Percentiles rank a stretch among this genome's conserved stretches.
phyloP scores from a whole-genome alignment of 2,113 vertebrate genomes.

The Cheilinus undulatus region DNA sequence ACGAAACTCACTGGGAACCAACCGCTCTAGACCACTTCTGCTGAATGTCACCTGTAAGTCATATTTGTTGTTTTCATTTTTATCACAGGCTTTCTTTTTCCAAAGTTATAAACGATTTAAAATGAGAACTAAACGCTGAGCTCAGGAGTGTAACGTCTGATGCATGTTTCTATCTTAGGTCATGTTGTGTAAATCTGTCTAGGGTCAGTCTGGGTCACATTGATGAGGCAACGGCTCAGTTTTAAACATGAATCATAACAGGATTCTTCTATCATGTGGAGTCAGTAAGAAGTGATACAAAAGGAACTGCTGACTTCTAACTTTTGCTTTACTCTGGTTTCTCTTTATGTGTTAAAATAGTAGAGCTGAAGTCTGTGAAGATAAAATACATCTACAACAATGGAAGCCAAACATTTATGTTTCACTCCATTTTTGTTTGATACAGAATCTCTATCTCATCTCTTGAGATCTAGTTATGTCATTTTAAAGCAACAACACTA shows the following conservation, averaged over 20 bases:
- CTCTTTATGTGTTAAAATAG: too few species aligned
- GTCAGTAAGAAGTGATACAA: constrained; percentile 2
- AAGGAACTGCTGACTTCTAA: background rate
- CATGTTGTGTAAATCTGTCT: background rate
- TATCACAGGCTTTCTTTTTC: too few species aligned
- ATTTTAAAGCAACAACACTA: too few species aligned
- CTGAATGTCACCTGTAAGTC: constrained; percentile 83
- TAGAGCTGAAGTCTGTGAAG: too few species aligned
- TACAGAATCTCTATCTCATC: too few species aligned
- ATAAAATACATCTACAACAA: too few species aligned
- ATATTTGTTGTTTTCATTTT: background rate
- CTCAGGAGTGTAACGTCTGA: background rate
- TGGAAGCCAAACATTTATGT: too few species aligned
- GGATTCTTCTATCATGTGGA: constrained; percentile 19
- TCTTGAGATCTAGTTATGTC: too few species aligned
- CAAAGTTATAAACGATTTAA: too few species aligned
- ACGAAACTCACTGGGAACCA: constrained; percentile 81
- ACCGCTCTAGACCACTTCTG: constrained; percentile 77
- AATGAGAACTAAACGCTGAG: too few species aligned
- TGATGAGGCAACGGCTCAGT: constrained; percentile 25
- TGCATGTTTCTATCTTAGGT: background rate
- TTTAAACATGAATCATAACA: constrained; percentile 24
- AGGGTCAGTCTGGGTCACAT: constrained; percentile 11
- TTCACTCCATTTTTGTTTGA: too few species aligned
- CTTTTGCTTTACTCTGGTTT: too few species aligned